phyloP scores from a whole-genome alignment of 2,113 vertebrate species.

The Tauraco erythrolophus region DNA sequence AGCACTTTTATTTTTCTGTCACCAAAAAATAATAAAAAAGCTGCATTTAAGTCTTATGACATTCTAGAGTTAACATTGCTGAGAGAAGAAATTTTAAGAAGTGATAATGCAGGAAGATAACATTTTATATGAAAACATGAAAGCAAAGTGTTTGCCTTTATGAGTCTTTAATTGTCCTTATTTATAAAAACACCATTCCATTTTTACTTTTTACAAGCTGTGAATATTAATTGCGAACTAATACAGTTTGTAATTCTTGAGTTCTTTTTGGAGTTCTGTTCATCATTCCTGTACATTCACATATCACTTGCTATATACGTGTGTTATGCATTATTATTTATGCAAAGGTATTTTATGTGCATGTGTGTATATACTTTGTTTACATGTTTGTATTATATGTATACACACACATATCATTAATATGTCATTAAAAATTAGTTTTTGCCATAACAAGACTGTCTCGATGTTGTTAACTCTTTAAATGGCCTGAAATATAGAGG shows the following conservation, averaged over 20 bases:
- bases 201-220: background rate
- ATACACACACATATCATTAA: background rate
- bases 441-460: background rate
- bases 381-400: background rate
- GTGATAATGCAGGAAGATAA: background rate
- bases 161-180: background rate
- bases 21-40: background rate
- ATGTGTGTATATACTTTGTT: background rate
- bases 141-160: background rate
- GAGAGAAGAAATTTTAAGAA: background rate
- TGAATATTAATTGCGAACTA: background rate
- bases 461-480: background rate
- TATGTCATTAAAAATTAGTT: background rate
- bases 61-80: background rate
- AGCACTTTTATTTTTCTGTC: background rate
- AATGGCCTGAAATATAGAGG: background rate
- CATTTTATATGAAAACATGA: background rate
- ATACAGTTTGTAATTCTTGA: background rate
- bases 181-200: background rate
- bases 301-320: background rate
- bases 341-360: background rate
- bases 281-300: background rate
- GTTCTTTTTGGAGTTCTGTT: background rate
- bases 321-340: background rate
- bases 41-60: fast-evolving